Evolutionary conservation across 2,888 invertebrate genomes (phyloP).

Genomic region (Scaptomyza parva): DNA sequence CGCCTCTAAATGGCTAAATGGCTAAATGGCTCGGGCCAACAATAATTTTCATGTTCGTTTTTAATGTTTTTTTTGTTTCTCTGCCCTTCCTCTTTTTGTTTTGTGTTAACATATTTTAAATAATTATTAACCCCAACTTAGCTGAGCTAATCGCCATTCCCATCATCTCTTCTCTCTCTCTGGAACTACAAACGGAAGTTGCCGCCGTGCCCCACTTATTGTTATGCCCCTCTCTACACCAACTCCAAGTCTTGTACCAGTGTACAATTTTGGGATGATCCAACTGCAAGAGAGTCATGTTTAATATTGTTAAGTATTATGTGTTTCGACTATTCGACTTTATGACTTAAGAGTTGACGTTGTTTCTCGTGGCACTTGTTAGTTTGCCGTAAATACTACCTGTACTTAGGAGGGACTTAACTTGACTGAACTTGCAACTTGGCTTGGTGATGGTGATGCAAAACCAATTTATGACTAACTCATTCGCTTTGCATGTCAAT

Average conservation of each 20-base stretch:
- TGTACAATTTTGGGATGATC: slow-evolving; percentile 33
- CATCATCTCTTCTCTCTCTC: slow-evolving; percentile 73
- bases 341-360: too few species aligned
- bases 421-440: neutral
- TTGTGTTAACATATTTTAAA: slow-evolving; percentile 66
- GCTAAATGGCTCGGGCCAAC: slow-evolving; percentile 59
- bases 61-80: slow-evolving; percentile 38
- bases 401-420: too few species aligned
- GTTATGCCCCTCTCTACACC: neutral
- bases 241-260: too few species aligned
- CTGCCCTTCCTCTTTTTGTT: slow-evolving; percentile 26
- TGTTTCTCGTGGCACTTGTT: too few species aligned
- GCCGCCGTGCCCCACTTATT: slow-evolving; percentile 38
- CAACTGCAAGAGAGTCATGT: slow-evolving; percentile 12
- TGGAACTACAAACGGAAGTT: slow-evolving; percentile 78
- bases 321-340: too few species aligned
- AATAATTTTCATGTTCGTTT: slow-evolving; percentile 76
- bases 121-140: slow-evolving; percentile 63
- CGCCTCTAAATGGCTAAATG: slow-evolving; percentile 46
- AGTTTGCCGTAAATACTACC: too few species aligned
- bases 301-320: slow-evolving; percentile 14
- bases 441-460: neutral
- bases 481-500: slow-evolving; percentile 79
- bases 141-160: slow-evolving; percentile 64
- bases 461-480: slow-evolving; percentile 64